Evolutionary conservation across 2,888 invertebrate genomes (phyloP).

Genomic region (Odontocolon sp.): DNA sequence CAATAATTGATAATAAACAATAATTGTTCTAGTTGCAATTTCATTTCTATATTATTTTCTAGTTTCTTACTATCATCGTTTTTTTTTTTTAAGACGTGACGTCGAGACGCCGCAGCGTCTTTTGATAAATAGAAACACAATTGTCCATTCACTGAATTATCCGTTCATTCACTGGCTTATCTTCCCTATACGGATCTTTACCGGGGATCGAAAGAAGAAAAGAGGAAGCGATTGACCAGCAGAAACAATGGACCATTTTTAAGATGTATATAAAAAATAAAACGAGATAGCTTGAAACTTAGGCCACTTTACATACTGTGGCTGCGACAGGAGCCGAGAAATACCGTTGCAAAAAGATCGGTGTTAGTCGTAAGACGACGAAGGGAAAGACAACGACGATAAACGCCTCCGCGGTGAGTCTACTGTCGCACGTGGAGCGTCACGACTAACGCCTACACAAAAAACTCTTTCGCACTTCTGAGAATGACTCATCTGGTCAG

Average conservation of each 20-base stretch:
- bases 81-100: too few relatives aligned
- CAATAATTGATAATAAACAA: too few relatives aligned
- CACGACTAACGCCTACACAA: constrained; percentile 43
- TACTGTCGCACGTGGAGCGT: constrained; percentile 16
- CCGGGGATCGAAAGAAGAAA: too few relatives aligned
- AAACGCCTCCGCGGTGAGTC: constrained; percentile 62
- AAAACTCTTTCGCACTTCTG: constrained; percentile 32
- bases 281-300: constrained; percentile 10
- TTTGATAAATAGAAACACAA: too few relatives aligned
- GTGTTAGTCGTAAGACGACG: neutral
- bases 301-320: constrained; percentile 6
- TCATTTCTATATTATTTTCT: too few relatives aligned
- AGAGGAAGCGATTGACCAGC: neutral
- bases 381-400: constrained; percentile 49
- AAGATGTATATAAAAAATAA: neutral
- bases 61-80: too few relatives aligned
- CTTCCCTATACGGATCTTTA: too few relatives aligned
- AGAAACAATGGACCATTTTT: constrained; percentile 38
- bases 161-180: too few relatives aligned
- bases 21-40: too few relatives aligned
- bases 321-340: constrained; percentile 14
- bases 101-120: too few relatives aligned
- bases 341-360: constrained; percentile 8
- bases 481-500: constrained; percentile 63
- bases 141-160: too few relatives aligned